Evolutionary conservation across 1,140 invertebrate genomes (phyloP).

Genomic region (Trypoxylus dichotomus): DNA sequence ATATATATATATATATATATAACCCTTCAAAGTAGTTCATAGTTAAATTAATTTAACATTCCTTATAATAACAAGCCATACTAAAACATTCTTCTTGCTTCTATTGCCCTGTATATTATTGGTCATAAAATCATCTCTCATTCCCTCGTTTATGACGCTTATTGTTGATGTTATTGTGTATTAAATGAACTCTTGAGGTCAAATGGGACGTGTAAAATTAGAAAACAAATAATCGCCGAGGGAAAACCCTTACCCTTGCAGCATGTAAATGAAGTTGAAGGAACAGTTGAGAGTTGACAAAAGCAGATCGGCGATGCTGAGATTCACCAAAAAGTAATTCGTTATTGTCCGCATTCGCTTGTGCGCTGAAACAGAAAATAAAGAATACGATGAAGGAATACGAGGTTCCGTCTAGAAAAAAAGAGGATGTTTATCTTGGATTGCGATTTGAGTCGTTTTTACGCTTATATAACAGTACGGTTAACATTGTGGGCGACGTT

Average conservation of each 20-base stretch:
- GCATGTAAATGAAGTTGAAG: slow-evolving; percentile 93
- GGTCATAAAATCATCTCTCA: no score
- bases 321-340: slow-evolving; percentile 94
- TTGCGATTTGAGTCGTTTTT: no score
- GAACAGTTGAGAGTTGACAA: slow-evolving; percentile 91
- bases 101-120: no score
- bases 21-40: no score
- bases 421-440: no score
- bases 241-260: slow-evolving; percentile 58
- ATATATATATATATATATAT: no score
- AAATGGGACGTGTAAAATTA: neutral
- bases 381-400: neutral
- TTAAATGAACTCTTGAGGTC: neutral
- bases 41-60: no score
- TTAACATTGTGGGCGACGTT: no score
- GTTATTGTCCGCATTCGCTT: slow-evolving; percentile 92
- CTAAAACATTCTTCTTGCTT: no score
- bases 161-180: neutral
- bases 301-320: slow-evolving; percentile 89
- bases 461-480: no score
- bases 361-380: slow-evolving; percentile 61
- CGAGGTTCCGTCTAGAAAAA: no score
- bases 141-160: neutral
- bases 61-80: no score
- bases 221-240: neutral